Evolutionary conservation across 2,888 invertebrate genomes (phyloP).

Genomic region (Adineta ricciae): DNA sequence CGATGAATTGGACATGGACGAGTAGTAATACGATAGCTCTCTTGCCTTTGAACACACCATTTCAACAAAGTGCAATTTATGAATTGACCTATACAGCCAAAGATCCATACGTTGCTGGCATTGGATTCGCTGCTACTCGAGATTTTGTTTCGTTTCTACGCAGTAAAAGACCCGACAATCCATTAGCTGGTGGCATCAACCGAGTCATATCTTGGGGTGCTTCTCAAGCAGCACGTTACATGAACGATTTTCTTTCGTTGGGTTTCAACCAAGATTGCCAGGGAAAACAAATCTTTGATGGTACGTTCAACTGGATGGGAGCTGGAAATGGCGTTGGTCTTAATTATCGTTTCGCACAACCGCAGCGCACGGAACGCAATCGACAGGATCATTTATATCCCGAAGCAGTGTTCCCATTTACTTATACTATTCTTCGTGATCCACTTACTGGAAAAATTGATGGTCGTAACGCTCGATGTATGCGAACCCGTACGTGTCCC

Average conservation of each 20-base stretch:
- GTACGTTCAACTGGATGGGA: neutral
- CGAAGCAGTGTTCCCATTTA: neutral
- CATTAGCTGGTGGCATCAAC: neutral
- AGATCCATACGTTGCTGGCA: neutral
- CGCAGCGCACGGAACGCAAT: neutral
- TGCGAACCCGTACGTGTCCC: neutral
- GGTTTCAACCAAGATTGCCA: neutral
- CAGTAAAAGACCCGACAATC: neutral
- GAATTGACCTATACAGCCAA: neutral
- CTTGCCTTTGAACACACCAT: neutral
- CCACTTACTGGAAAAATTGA: neutral
- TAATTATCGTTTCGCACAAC: neutral
- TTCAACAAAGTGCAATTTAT: neutral
- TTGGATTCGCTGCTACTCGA: neutral
- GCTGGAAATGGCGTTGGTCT: neutral
- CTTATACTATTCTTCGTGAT: neutral
- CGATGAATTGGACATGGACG: neutral
- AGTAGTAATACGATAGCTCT: neutral
- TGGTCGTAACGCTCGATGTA: neutral
- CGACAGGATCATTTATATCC: neutral
- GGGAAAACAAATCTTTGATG: neutral
- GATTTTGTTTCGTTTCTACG: neutral
- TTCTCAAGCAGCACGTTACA: neutral
- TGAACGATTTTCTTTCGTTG: neutral
- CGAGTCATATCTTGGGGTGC: neutral